Percentiles rank a stretch among this genome's conserved stretches.
Conservation (phyloP, 2,113 vertebrate species). For the Oxyura jamaicensis region DNA sequence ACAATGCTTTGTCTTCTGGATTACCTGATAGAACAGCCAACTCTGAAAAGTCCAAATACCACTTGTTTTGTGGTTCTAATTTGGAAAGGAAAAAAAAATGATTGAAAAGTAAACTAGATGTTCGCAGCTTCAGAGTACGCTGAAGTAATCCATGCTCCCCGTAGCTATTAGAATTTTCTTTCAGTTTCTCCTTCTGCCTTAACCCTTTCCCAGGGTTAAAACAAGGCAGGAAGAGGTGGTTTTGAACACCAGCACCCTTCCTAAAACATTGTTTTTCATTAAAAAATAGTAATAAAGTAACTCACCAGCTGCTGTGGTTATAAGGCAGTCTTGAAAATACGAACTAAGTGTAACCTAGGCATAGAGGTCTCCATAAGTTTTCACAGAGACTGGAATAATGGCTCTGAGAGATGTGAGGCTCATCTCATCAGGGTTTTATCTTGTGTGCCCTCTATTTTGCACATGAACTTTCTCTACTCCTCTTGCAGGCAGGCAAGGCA, state of each 20-base stretch:
- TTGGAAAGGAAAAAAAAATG: not conserved
- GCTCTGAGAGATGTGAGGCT: not conserved
- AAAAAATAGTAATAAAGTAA: not conserved
- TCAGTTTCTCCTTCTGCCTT: not conserved
- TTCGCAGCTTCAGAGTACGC: not conserved
- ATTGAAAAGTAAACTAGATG: not conserved
- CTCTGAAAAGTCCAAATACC: not conserved
- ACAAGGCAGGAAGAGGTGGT: not conserved
- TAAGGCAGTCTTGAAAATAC: not conserved
- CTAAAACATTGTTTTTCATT: not conserved
- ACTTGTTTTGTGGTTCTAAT: not conserved
- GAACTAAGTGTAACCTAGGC: not conserved
- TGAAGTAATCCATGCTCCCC: not conserved
- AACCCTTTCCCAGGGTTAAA: not conserved
- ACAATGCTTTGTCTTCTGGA: not conserved
- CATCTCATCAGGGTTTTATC: not conserved
- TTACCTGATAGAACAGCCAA: not conserved
- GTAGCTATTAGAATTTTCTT: not conserved
- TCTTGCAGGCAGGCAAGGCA: not conserved
- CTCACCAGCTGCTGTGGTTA: not conserved
- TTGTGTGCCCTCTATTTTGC: not conserved
- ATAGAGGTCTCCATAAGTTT: slow-evolving; percentile 5
- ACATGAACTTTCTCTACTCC: not conserved
- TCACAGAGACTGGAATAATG: not conserved
- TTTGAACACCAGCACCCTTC: not conserved